These are phyloP conservation scores for Podarcis siculus DNA, from an alignment of 2,797 vertebrate genomes.

Conservation along the genomic window DNA sequence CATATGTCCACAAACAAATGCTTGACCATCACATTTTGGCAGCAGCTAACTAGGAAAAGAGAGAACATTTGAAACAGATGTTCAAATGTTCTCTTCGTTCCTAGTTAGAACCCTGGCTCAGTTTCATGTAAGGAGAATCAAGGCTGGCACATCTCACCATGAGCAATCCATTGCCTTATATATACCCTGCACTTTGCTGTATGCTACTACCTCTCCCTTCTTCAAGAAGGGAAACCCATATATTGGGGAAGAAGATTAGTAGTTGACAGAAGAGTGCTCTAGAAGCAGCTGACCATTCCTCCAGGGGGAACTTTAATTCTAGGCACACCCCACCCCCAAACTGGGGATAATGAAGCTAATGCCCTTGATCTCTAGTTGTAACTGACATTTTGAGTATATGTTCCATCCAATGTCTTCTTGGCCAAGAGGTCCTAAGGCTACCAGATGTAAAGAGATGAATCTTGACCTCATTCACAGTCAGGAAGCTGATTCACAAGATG, in stretches of 20 bases:
- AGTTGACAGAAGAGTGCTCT: background rate
- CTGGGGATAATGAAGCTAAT: too few relatives aligned
- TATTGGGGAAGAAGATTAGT: background rate
- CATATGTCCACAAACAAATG: background rate
- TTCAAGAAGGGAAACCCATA: background rate
- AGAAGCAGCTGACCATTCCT: background rate
- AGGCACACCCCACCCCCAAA: too few relatives aligned
- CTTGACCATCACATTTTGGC: background rate
- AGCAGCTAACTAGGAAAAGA: too few relatives aligned
- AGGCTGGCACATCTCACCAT: background rate
- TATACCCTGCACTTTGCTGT: background rate
- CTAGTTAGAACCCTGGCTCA: background rate
- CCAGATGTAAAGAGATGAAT: too few relatives aligned
- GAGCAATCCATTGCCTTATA: background rate
- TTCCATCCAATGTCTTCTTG: background rate
- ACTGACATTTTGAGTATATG: background rate
- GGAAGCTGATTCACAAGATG: too few relatives aligned
- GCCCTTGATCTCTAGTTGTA: too few relatives aligned
- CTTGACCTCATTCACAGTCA: too few relatives aligned
- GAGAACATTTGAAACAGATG: background rate
- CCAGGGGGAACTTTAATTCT: too few relatives aligned
- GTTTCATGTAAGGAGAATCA: background rate
- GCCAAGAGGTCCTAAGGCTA: too few relatives aligned
- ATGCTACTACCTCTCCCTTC: background rate
- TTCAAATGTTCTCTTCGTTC: background rate